Conservation (phyloP, 2,797 vertebrate genomes). For the Sebastiscus albofasciatus region DNA sequence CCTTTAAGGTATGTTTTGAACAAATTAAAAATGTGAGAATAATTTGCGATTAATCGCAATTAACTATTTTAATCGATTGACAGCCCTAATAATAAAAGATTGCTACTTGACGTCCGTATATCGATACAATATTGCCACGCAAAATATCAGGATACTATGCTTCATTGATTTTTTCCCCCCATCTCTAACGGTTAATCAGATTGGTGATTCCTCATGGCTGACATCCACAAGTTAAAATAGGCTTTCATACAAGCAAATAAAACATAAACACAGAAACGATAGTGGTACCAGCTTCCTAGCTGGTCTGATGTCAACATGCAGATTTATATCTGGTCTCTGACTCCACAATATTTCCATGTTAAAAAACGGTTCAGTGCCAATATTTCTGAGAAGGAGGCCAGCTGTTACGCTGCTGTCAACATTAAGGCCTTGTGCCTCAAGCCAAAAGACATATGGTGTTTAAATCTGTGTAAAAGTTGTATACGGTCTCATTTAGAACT, state of each 20-base stretch:
- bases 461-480: not conserved
- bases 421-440: not conserved
- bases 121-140: too few relatives aligned
- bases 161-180: too few relatives aligned
- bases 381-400: constrained; percentile 42
- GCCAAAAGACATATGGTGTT: constrained; percentile 15
- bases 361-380: constrained; percentile 5
- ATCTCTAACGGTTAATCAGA: not conserved
- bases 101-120: too few relatives aligned
- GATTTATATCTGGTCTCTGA: constrained; percentile 15
- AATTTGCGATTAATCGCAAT: too few relatives aligned
- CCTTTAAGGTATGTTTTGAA: too few relatives aligned
- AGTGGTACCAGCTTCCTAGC: not conserved
- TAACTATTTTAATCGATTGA: too few relatives aligned
- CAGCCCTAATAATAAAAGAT: too few relatives aligned
- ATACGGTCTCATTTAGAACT: constrained; percentile 8
- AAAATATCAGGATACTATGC: too few relatives aligned
- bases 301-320: constrained; percentile 10
- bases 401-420: constrained; percentile 38
- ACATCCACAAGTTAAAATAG: constrained; percentile 3
- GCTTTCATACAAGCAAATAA: constrained; percentile 18
- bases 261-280: not conserved
- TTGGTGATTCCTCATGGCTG: constrained; percentile 25
- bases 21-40: too few relatives aligned
- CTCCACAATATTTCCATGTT: constrained; percentile 29